Conservation (phyloP, 2,888 invertebrate species). For the Drosophila melanosoma region DNA sequence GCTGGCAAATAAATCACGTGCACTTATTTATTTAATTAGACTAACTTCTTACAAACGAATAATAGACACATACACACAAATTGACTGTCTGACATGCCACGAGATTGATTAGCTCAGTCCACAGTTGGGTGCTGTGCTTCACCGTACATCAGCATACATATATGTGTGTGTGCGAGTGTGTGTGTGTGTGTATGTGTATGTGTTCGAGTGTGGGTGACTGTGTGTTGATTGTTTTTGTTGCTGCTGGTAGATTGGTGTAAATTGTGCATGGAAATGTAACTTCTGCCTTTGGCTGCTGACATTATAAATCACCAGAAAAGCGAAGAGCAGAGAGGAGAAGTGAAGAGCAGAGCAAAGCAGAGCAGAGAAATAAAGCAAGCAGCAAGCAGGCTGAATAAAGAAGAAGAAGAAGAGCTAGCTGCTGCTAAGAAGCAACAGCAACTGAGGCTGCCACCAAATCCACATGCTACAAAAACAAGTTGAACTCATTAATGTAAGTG, state of each 20-base stretch:
- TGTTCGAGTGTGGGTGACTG: constrained; percentile 14
- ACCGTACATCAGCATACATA: constrained; percentile 25
- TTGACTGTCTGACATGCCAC: constrained; percentile 79
- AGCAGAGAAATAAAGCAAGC: constrained; percentile 1
- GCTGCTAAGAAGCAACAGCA: constrained; percentile 36
- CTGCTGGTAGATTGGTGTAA: constrained; percentile 73
- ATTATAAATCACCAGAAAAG: constrained; percentile 75
- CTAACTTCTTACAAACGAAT: constrained; percentile 80
- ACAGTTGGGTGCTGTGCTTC: constrained; percentile 58
- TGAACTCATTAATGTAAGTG: constrained; percentile 80
- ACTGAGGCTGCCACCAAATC: constrained; percentile 40
- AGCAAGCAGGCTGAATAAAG: constrained; percentile 15
- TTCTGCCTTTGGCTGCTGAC: constrained; percentile 80
- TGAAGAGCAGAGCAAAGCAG: constrained; percentile 15
- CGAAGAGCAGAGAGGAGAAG: constrained; percentile 9
- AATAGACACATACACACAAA: constrained; percentile 76
- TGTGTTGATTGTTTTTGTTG: constrained; percentile 54
- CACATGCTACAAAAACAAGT: constrained; percentile 73
- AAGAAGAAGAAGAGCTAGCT: constrained; percentile 25
- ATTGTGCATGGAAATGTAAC: constrained; percentile 81
- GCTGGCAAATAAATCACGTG: constrained; percentile 79
- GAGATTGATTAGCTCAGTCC: constrained; percentile 79
- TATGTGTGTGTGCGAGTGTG: constrained; percentile 8
- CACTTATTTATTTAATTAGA: constrained; percentile 81
- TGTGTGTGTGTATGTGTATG: constrained; percentile 2